Evolutionary conservation across 2,797 vertebrate genomes (phyloP).

Genomic region (Mus caroli): DNA sequence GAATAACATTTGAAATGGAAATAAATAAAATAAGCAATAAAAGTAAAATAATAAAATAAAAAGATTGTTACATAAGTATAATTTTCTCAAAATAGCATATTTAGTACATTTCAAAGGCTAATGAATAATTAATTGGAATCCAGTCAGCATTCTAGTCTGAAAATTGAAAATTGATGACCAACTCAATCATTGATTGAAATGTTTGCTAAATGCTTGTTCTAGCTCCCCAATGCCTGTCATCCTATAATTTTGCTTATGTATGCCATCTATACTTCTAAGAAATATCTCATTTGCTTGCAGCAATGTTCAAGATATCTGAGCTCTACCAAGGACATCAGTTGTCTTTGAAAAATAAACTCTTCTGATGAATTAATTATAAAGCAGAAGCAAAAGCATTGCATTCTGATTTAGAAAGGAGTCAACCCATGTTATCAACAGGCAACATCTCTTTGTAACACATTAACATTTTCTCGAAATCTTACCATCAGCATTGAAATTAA

Average conservation of each 20-base stretch:
- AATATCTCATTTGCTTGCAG: neutral
- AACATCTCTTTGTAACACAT: neutral
- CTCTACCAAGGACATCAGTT: neutral
- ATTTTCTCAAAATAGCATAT: neutral
- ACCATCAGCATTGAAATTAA: constrained; percentile 10
- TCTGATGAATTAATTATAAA: constrained; percentile 27
- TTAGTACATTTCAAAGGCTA: neutral
- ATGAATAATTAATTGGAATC: neutral
- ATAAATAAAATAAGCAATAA: neutral
- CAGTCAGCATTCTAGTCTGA: neutral
- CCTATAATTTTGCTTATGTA: neutral
- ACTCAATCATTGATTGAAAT: constrained; percentile 27
- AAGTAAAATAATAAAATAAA: neutral
- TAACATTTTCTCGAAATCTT: constrained; percentile 46
- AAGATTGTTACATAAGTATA: neutral
- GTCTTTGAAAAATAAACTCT: neutral
- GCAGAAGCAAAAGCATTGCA: neutral
- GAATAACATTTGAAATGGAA: neutral
- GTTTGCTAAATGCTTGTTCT: constrained; percentile 52
- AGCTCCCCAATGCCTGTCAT: neutral
- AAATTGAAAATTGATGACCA: constrained; percentile 2
- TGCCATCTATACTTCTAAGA: neutral
- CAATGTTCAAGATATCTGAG: neutral
- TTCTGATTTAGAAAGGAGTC: constrained; percentile 2
- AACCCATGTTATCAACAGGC: constrained; percentile 2